These are phyloP conservation scores for Acrocera orbiculus DNA, from an alignment of 2,888 invertebrate species.

Conservation along the genomic window DNA sequence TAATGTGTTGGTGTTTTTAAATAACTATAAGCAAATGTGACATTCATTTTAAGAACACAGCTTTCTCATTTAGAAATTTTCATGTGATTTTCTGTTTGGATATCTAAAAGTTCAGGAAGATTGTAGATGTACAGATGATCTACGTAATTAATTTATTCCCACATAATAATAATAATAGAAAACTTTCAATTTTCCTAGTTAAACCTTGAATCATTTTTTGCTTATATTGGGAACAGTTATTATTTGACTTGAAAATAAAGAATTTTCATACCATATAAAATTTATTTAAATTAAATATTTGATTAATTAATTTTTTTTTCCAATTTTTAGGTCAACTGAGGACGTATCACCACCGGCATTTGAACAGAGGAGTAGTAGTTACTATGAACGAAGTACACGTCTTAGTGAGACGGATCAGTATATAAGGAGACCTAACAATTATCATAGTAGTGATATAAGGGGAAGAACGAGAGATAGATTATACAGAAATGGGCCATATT, in stretches of 20 bases:
- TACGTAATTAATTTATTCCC: no score
- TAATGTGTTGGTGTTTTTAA: no score
- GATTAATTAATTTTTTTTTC: slow-evolving; percentile 6
- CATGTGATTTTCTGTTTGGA: no score
- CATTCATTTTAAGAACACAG: no score
- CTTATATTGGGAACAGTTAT: background rate
- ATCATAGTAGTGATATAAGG: slow-evolving; percentile 22
- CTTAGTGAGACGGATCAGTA: slow-evolving; percentile 23
- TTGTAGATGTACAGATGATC: no score
- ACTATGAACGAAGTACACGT: slow-evolving; percentile 31
- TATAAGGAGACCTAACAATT: slow-evolving; percentile 22
- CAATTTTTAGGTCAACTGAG: slow-evolving; percentile 30
- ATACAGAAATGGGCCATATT: slow-evolving; percentile 31
- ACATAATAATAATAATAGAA: no score
- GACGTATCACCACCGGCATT: slow-evolving; percentile 31
- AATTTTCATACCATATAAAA: background rate
- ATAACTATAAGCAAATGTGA: no score
- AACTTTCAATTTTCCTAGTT: no score
- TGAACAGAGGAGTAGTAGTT: slow-evolving; percentile 29
- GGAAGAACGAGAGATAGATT: slow-evolving; percentile 30
- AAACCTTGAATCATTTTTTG: background rate
- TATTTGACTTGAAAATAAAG: slow-evolving; percentile 1
- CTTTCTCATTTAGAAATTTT: no score
- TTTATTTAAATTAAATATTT: slow-evolving; percentile 7
- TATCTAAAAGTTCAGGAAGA: no score